A percentile compares a stretch with the other conserved stretches of the same genome.
phyloP scores from a whole-genome alignment of 2,113 vertebrate genomes.

The Setophaga petechia region DNA sequence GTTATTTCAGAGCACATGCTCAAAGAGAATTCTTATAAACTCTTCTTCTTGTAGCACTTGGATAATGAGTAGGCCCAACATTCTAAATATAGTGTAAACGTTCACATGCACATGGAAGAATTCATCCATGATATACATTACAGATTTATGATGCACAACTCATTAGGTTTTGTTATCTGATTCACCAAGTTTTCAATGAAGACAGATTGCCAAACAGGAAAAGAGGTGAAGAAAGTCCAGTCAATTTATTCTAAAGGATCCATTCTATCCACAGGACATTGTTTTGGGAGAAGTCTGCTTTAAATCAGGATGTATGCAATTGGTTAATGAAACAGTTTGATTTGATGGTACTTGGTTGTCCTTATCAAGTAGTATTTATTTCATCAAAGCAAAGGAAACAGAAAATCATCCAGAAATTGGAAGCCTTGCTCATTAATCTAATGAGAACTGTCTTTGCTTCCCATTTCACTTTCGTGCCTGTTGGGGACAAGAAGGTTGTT shows the following conservation, averaged over 20 bases:
- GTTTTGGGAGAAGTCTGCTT: constrained; percentile 11
- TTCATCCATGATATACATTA: constrained; percentile 62
- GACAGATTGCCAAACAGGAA: constrained; percentile 59
- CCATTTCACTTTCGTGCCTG: constrained; percentile 64
- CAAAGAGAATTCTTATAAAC: neutral
- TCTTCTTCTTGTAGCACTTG: constrained; percentile 24
- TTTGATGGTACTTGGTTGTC: constrained; percentile 28
- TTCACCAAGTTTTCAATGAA: constrained; percentile 61
- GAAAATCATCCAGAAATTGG: constrained; percentile 48
- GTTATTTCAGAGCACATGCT: constrained; percentile 15
- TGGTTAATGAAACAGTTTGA: constrained; percentile 51
- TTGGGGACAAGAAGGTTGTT: constrained; percentile 59
- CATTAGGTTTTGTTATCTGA: constrained; percentile 73
- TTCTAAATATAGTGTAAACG: constrained; percentile 64
- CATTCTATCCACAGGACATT: constrained; percentile 23
- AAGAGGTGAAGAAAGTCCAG: constrained; percentile 51
- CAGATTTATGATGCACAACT: constrained; percentile 74
- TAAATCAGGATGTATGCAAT: constrained; percentile 7
- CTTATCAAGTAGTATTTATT: constrained; percentile 62
- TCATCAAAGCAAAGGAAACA: constrained; percentile 57
- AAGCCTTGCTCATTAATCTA: constrained; percentile 46
- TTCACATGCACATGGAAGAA: constrained; percentile 52
- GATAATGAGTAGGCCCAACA: constrained; percentile 59
- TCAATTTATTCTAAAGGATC: constrained; percentile 56
- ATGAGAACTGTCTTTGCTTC: constrained; percentile 46